These are phyloP conservation scores for Dipus sagitta DNA, from an alignment of 2,797 vertebrate species.

Conservation along the genomic window DNA sequence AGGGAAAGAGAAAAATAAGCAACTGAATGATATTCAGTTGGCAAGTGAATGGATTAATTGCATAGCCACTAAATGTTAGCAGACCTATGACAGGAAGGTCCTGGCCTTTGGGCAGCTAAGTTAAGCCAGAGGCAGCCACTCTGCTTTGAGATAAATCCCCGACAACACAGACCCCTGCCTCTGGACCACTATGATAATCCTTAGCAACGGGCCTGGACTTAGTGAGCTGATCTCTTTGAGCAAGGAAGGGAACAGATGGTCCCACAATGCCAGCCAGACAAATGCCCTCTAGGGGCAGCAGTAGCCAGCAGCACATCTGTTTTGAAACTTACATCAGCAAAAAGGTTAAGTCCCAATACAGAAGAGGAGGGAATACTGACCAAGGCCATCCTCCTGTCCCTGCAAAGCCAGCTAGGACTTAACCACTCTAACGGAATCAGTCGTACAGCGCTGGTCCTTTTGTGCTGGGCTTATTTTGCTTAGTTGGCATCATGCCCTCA, in stretches of 20 bases:
- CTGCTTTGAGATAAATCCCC: neutral
- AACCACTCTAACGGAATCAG: neutral
- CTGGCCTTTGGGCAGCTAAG: neutral
- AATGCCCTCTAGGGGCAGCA: neutral
- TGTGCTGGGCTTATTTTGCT: neutral
- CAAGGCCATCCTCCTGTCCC: neutral
- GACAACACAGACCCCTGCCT: neutral
- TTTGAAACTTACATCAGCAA: neutral
- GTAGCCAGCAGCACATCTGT: neutral
- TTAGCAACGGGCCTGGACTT: neutral
- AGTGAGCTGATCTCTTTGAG: neutral
- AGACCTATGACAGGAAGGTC: neutral
- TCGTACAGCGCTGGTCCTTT: neutral
- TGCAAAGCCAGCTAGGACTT: neutral
- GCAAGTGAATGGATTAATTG: neutral
- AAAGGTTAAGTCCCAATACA: neutral
- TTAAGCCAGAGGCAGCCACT: neutral
- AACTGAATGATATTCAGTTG: slow-evolving; percentile 21
- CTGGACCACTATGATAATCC: neutral
- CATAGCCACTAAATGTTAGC: neutral
- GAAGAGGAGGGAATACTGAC: neutral
- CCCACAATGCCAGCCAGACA: neutral
- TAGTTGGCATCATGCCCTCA: neutral
- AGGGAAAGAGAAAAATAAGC: neutral
- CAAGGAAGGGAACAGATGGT: neutral